Percentiles rank a stretch among this genome's conserved stretches.
Evolutionary conservation across 1,140 invertebrate genomes (phyloP).

Genomic region (Pemphigus obesinymphae): DNA sequence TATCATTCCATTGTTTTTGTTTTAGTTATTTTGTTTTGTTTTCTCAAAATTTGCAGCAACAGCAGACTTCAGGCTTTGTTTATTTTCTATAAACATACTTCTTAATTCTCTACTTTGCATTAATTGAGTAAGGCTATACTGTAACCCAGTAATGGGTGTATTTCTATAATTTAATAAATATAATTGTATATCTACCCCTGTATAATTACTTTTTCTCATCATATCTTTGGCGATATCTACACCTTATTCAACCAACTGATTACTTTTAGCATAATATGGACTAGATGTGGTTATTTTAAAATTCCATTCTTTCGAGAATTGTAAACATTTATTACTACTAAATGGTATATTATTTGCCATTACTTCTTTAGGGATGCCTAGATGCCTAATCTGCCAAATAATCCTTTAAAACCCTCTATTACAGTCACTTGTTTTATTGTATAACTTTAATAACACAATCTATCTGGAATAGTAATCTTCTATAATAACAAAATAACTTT

Average conservation of each 20-base stretch:
- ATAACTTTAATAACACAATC: background rate
- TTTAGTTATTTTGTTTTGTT: background rate
- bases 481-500: background rate
- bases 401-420: background rate
- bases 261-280: too few species aligned
- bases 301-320: background rate
- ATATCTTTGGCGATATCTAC: too few species aligned
- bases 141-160: too few species aligned
- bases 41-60: background rate
- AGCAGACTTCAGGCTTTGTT: too few species aligned
- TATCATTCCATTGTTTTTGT: background rate
- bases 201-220: background rate
- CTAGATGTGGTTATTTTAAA: background rate
- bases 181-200: conserved; percentile 16
- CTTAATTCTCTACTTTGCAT: too few species aligned
- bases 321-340: background rate
- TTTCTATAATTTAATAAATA: too few species aligned
- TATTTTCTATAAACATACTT: too few species aligned
- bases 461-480: background rate
- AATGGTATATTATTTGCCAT: too few species aligned
- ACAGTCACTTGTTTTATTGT: background rate
- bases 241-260: too few species aligned
- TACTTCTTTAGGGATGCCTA: too few species aligned
- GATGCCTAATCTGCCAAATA: too few species aligned
- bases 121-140: too few species aligned